Evolutionary conservation across 2,888 invertebrate genomes (phyloP).

Genomic region (Drosophila quinaria): DNA sequence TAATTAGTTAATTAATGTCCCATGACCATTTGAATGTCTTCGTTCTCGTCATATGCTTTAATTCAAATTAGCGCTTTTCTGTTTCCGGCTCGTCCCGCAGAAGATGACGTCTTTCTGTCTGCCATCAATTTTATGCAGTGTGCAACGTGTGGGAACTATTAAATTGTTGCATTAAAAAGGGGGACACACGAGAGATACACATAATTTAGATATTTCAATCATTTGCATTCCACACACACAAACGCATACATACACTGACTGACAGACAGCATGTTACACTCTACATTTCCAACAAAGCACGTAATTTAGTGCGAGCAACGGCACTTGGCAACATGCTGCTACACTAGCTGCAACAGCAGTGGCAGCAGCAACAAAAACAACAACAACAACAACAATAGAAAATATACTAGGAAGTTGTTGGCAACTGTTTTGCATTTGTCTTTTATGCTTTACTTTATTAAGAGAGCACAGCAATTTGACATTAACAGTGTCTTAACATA

Average conservation of each 20-base stretch:
- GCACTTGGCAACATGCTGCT: conserved; percentile 63
- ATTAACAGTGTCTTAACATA: conserved; percentile 41
- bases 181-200: conserved; percentile 49
- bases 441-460: conserved; percentile 41
- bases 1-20: conserved; percentile 49
- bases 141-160: conserved; percentile 71
- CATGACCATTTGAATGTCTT: conserved; percentile 9
- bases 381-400: conserved; percentile 41
- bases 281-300: conserved; percentile 51
- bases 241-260: conserved; percentile 8
- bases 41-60: conserved; percentile 23
- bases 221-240: conserved; percentile 64
- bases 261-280: conserved; percentile 30
- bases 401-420: conserved; percentile 51
- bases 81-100: conserved; percentile 14
- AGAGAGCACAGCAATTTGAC: conserved; percentile 28
- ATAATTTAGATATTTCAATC: conserved; percentile 61
- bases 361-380: conserved; percentile 34
- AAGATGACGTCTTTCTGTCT: conserved; percentile 12
- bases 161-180: conserved; percentile 70
- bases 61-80: conserved; percentile 59
- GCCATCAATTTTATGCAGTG: conserved; percentile 34
- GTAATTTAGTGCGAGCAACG: conserved; percentile 67
- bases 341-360: conserved; percentile 23
- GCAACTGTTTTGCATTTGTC: conserved; percentile 52